These are phyloP conservation scores for Channallabes apus DNA, from an alignment of 2,797 vertebrate genomes.

Conservation along the genomic window DNA sequence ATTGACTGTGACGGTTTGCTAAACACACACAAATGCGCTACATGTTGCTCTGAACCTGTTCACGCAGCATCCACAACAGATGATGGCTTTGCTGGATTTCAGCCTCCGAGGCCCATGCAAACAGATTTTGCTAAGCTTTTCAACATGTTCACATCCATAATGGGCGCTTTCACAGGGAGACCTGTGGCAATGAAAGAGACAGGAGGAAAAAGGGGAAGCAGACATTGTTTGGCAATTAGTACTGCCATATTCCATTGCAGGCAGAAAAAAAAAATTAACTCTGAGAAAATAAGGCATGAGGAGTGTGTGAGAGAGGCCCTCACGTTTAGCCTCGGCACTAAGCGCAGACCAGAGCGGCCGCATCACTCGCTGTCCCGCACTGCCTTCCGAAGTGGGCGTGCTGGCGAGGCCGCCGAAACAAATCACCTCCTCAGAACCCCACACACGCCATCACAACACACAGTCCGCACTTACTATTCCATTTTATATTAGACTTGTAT, in stretches of 20 bases:
- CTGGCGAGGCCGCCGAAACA: slow-evolving; percentile 63
- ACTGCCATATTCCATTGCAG: slow-evolving; percentile 66
- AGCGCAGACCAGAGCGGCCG: slow-evolving; percentile 42
- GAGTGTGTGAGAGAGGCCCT: slow-evolving; percentile 39
- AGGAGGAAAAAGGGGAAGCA: slow-evolving; percentile 20
- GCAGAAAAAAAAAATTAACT: slow-evolving; percentile 51
- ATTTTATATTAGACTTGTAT: slow-evolving; percentile 4
- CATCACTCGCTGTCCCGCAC: slow-evolving; percentile 59
- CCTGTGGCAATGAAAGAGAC: slow-evolving; percentile 21
- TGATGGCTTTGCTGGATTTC: slow-evolving; percentile 27
- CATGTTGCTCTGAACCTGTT: slow-evolving; percentile 29
- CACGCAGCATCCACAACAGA: slow-evolving; percentile 39
- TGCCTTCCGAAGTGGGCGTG: slow-evolving; percentile 69
- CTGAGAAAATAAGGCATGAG: slow-evolving; percentile 74
- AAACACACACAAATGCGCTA: slow-evolving; percentile 54
- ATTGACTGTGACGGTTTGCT: slow-evolving; percentile 74
- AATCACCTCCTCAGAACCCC: slow-evolving; percentile 63
- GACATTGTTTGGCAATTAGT: slow-evolving; percentile 40
- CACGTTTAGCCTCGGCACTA: slow-evolving; percentile 59
- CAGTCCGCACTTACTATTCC: slow-evolving; percentile 15
- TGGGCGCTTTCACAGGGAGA: background rate
- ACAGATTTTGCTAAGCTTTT: slow-evolving; percentile 40
- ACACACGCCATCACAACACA: slow-evolving; percentile 45
- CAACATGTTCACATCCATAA: background rate
- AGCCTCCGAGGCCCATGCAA: slow-evolving; percentile 29